phyloP scores from a whole-genome alignment of 2,888 invertebrate genomes.

The Pristionchus exspectatus region DNA sequence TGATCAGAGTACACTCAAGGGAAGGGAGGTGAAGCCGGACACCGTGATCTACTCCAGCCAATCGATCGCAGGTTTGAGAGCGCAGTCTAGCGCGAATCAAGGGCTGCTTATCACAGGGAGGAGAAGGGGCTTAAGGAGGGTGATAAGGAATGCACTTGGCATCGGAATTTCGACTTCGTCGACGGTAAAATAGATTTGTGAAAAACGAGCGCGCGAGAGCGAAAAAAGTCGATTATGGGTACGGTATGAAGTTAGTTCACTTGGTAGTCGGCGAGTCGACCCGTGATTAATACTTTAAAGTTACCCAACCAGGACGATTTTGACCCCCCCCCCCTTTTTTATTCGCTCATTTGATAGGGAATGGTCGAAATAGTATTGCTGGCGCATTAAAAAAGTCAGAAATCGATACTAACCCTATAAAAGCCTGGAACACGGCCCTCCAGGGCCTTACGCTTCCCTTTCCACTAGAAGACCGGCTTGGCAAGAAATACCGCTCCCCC shows the following conservation, averaged over 20 bases:
- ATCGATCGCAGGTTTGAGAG: constrained; percentile 10
- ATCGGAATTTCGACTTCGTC: background rate
- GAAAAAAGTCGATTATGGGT: background rate
- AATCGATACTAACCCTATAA: too few relatives aligned
- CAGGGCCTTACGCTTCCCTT: too few relatives aligned
- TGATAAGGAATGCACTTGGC: constrained; percentile 7
- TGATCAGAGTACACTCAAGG: constrained; percentile 7
- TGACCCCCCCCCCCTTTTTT: too few relatives aligned
- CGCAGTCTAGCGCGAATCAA: constrained; percentile 14
- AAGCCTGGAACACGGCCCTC: too few relatives aligned
- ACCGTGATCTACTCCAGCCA: background rate
- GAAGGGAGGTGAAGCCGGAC: background rate
- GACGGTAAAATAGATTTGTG: background rate
- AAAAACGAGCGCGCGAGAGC: background rate
- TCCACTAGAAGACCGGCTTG: too few relatives aligned
- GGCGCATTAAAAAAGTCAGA: too few relatives aligned
- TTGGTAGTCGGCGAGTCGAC: background rate
- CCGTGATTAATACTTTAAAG: background rate
- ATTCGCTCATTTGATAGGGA: too few relatives aligned
- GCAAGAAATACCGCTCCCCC: too few relatives aligned
- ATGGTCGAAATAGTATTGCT: too few relatives aligned
- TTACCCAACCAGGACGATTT: too few relatives aligned
- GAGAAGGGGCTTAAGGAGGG: background rate
- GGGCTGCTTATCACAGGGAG: constrained; percentile 7
- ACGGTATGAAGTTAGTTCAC: background rate